Evolutionary conservation across 2,888 invertebrate genomes (phyloP), one percentile per base, ranked within the genome.

Genomic region (Oligia strigilis): DNA sequence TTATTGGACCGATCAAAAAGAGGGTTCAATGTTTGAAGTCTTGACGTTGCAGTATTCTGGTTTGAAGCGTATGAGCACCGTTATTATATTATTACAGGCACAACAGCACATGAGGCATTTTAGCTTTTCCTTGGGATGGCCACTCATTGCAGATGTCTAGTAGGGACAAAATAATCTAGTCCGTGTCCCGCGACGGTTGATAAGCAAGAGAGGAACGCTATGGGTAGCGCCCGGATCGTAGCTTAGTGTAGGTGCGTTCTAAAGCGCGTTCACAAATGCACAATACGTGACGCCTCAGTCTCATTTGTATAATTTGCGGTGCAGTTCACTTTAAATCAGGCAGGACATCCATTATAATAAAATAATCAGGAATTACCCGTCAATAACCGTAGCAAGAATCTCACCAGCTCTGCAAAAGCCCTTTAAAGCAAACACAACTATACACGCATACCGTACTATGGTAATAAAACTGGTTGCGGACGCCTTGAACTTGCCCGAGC

Each of bases 401-500:
- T 43, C 17, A 55, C 5, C 14, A 49, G 40, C 2, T 9, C 29
- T 5, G 19, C 55, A 40, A 9, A 49, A 58, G 60, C 69, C 29
- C 64, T 67, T 43, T n/a, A 23, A 0, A 4, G 17, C 29, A 4
- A 4, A 77, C 36, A 40, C 3, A 71, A 5, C 11, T 72, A 58
- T 0, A 43, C 6, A 36, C 0, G 17, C 6, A 52, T n/a, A 29
- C 55, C 55, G 13, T 1, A 43, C 9, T 64, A 46, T 58, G 43
- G 36, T 66, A 13, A 60, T 60, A 13, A 72, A 80, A 82, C 82
- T 70, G 80, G 82, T 82, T 82, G 70, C 52, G 81, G 29, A 29
- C 29, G 62, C 74, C 84, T 86, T 84, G 84, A 84, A 84, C 84
- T 84, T 84, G 84, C 1, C 74, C 82, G 84, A 73, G 65, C 8